Base-by-base conservation (phyloP, 2,888 invertebrate species). In the Erebia aethiops region DNA sequence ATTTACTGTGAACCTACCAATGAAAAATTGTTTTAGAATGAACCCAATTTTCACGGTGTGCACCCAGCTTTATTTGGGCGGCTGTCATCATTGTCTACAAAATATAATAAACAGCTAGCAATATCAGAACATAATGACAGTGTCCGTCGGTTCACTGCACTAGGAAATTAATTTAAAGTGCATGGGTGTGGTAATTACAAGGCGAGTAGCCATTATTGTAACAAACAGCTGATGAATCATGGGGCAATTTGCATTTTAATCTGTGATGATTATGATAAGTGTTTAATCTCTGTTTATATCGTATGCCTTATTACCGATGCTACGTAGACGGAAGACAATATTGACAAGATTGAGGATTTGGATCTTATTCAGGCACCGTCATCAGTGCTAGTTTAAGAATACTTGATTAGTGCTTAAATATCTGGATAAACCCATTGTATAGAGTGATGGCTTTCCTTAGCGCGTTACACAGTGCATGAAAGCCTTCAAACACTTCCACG, bases 121-220 rank as follows among this genome's bases (percentile, higher is more conserved):
- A 85, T 87, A 87, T 87, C 83, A 81, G 83, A 82, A 84, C 80
- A 84, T 89, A 88, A 88, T 87, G 81, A 83, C 77, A 72, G 71
- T 74, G 85, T 84, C 80, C 76, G 81, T 76, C 81, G 84, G 84
- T 85, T 84, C 86, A 84, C 79, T 86, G 85, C 85, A 84, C 86
- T 87, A 82, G 83, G 84, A 85, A 89, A 91, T 91, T 89, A 90
- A 91, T 90, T 91, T 89, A 88, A 88, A 90, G 86, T 89, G 87
- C 87, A 88, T 88, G 84, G 87, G 87, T 87, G 86, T 82, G 83
- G 86, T 86, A 87, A 88, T 89, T 87, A 86, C 83, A 78, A 78
- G 80, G 77, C 84, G 86, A 87, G 87, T 87, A 88, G 86, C 86
- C 81, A 88, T 88, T 88, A 89, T 79, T 79, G 82, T 82, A 83